Percentiles rank a stretch among this genome's conserved stretches.
Conservation (phyloP, 1,140 invertebrate genomes). For the Apis dorsata region DNA sequence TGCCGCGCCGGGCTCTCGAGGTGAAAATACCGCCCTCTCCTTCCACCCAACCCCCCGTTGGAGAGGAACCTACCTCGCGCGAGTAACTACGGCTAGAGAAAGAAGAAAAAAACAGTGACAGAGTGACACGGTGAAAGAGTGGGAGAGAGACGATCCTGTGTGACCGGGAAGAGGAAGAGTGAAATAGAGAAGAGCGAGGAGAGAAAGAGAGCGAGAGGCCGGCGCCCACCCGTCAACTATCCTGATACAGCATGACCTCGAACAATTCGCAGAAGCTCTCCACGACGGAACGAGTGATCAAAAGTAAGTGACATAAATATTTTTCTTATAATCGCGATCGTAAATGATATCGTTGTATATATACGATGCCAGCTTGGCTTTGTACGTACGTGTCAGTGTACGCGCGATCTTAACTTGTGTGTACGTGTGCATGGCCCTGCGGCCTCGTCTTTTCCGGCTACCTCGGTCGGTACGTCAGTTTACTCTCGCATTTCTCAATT, state of each 20-base stretch:
- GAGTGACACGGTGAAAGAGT: slow-evolving; percentile 35
- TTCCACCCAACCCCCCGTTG: slow-evolving; percentile 62
- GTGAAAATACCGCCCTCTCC: slow-evolving; percentile 67
- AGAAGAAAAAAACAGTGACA: slow-evolving; percentile 24
- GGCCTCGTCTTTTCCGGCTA: slow-evolving; percentile 52
- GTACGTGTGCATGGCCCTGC: slow-evolving; percentile 32
- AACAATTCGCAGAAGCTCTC: slow-evolving; percentile 84
- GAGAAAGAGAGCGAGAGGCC: slow-evolving; percentile 41
- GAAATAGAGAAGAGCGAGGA: slow-evolving; percentile 28
- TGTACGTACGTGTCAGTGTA: slow-evolving; percentile 19
- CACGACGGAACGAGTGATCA: slow-evolving; percentile 86
- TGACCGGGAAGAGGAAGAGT: slow-evolving; percentile 44
- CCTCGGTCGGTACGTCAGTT: slow-evolving; percentile 67
- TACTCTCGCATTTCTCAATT: slow-evolving; percentile 25
- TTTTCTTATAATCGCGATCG: background rate
- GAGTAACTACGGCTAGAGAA: slow-evolving; percentile 51
- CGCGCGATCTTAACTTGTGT: slow-evolving; percentile 29
- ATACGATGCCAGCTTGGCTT: background rate
- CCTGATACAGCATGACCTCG: slow-evolving; percentile 80
- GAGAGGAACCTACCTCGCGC: slow-evolving; percentile 60
- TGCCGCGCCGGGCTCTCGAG: slow-evolving; percentile 63
- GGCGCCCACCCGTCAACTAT: slow-evolving; percentile 69
- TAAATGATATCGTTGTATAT: background rate
- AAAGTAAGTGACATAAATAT: slow-evolving; percentile 82
- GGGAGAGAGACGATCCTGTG: slow-evolving; percentile 37